Base-by-base conservation (phyloP, 2,113 vertebrate genomes). In the Tauraco erythrolophus region DNA sequence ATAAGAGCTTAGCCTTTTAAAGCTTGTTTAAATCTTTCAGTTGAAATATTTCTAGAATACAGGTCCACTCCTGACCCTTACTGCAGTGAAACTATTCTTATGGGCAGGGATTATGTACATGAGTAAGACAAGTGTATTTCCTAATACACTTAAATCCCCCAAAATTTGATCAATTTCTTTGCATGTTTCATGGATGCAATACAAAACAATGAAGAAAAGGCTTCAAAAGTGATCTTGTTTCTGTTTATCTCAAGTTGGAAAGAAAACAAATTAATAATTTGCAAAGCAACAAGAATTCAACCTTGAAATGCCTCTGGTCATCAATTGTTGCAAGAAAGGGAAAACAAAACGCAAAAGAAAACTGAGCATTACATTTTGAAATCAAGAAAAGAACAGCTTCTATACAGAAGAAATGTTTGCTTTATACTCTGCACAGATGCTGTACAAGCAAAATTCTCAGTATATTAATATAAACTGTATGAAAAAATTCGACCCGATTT, bases 381-480 rank as follows among this genome's bases (percentile, higher is more conserved):
- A 92, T 56, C 80, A 84, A 95, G 86, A 46, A 94, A 93, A 95
- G 68, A 85, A 78, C 83, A 89, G 91, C 89, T 92, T 81, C 82
- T 75, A 2, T 50, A 41, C 11, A 92, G 96, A 95, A 96, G 66
- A 84, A 92, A 94, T 88, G 84, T 92, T 97, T 97, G 84, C 76
- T 87, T 68, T 88, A 90, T 85, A 82, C 72, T 91, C 89, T 64
- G 77, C 75, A 85, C 65, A 79, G 93, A 97, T 96, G 94, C 81
- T 95, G 88, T 87, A 90, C 95, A 97, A 95, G 96, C 97, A 97
- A 95, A 97, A 96, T 95, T 95, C 94, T 92, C 92, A 96, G 77
- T 92, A 95, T 97, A 97, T 97, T 97, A 97, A 97, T 98, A 97
- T 86, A 96, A 97, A 98, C 81, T 92, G 81, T 92, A 88, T 37